Conservation (phyloP, 2,113 vertebrate species). For the Pachypanchax playfairii region DNA sequence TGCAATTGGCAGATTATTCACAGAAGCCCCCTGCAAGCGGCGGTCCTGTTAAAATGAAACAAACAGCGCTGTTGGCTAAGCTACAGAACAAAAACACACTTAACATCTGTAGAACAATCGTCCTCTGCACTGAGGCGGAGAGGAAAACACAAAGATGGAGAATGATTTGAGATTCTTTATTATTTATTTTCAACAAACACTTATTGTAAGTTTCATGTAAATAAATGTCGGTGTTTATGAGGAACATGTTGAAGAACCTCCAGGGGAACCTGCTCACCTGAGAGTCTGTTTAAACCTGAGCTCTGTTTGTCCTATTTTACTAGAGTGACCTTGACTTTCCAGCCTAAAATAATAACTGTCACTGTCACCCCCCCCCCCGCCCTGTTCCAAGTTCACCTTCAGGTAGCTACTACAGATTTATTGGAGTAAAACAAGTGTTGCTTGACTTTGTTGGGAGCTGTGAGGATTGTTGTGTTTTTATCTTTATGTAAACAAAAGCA, state of each 20-base stretch:
- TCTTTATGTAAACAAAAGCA: background rate
- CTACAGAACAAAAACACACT: constrained; percentile 38
- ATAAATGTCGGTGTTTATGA: no score
- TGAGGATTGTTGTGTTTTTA: no score
- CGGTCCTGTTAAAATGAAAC: constrained; percentile 31
- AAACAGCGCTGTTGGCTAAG: constrained; percentile 32
- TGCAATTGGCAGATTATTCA: constrained; percentile 14
- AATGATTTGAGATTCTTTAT: background rate
- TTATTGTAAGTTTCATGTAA: no score
- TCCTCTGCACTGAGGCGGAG: constrained; percentile 20
- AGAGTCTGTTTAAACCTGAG: background rate
- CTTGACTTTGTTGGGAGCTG: no score
- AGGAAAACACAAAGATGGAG: constrained; percentile 29
- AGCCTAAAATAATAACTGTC: constrained; percentile 15
- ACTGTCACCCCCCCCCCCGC: constrained; percentile 5
- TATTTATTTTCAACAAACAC: constrained; percentile 8
- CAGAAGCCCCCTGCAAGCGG: background rate
- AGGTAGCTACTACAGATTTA: constrained; percentile 4
- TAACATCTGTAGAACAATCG: constrained; percentile 39
- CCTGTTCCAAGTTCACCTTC: constrained; percentile 10
- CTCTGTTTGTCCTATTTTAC: constrained; percentile 15
- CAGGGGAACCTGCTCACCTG: constrained; percentile 2
- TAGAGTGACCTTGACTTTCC: constrained; percentile 44
- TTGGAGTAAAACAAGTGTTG: background rate
- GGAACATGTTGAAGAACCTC: constrained; percentile 3